Base-by-base conservation (phyloP, 2,113 vertebrate genomes). In the Trogon melanurus region DNA sequence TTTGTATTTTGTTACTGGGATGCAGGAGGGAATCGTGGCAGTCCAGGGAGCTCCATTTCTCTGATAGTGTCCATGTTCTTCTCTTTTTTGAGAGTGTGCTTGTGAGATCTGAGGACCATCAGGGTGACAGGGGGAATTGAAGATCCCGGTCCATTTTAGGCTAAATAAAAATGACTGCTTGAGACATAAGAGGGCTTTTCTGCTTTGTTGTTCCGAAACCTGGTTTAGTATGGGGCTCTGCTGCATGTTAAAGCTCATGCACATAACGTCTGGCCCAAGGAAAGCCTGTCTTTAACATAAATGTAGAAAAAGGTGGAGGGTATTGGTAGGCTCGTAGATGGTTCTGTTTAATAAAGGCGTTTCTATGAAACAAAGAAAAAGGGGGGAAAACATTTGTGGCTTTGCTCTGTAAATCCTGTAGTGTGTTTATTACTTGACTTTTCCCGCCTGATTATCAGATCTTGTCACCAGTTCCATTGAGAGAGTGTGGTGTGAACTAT, bases 21-120 rank as follows among this genome's bases (percentile, higher is more conserved):
- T 3, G 5, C 27, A 53, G 29, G 18, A 80, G 19, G 26, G 7
- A 20, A 61, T 57, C 5, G 0, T 51, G 53, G 21, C 12, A 47
- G 23, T 54, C 27, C 27, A 27, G 17, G 20, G 5, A 19, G 16
- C 16, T 75, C 30, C 64, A 12, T 17, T 20, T 45, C 4, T 2
- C 2, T 0, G 1, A 6, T 17, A 51, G 26, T 62, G 6, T 79
- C 10, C 32, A 0, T 34, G 16, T 54, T 75, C 19, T 51, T 41
- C 17, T 5, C 11, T 47, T 88, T 74, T 72, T 62, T 72, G 17
- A 67, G 17, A 67, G 34, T 4, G 29, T 51, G 13, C 30, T 62
- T 78, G 4, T 58, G 21, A 74, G 47, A 51, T 32, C 48, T 60
- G 34, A 65, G 27, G 16, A 64, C 16, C 13, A 10, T 76, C 2